These are phyloP conservation scores for Drosophila nigricruria DNA, from an alignment of 2,888 invertebrate genomes.

Conservation along the genomic window DNA sequence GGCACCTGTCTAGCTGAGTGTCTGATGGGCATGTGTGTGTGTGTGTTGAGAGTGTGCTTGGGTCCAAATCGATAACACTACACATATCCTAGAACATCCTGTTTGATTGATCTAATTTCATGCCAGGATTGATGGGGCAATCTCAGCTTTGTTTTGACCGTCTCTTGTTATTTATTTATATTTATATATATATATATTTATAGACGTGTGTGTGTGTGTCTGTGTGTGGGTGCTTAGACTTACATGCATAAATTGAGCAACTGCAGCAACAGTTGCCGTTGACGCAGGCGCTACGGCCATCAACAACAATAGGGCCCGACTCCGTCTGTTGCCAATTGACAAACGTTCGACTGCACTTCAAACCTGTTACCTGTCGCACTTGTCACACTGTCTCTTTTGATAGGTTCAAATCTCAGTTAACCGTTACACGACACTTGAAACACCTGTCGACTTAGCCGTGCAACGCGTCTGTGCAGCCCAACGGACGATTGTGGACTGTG, in stretches of 20 bases:
- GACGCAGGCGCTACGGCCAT: constrained; percentile 54
- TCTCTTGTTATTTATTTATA: constrained; percentile 8
- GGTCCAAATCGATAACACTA: constrained; percentile 66
- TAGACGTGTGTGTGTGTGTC: not conserved
- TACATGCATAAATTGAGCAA: constrained; percentile 56
- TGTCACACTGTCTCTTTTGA: constrained; percentile 24
- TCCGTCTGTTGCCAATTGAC: constrained; percentile 17
- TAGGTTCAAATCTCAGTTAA: constrained; percentile 36
- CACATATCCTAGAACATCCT: constrained; percentile 37
- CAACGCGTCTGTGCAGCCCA: constrained; percentile 80
- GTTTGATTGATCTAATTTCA: constrained; percentile 72
- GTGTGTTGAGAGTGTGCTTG: constrained; percentile 4
- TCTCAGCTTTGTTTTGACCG: constrained; percentile 27
- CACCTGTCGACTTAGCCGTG: constrained; percentile 45
- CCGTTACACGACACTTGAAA: constrained; percentile 48
- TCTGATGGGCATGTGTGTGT: constrained; percentile 35
- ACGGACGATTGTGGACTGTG: constrained; percentile 81
- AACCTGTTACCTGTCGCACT: constrained; percentile 27
- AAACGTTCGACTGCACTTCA: constrained; percentile 32
- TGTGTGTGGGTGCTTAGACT: constrained; percentile 45
- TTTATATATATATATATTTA: not conserved
- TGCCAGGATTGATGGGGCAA: constrained; percentile 62
- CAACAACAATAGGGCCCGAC: constrained; percentile 22
- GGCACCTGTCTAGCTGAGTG: constrained; percentile 55
- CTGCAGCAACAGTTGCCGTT: constrained; percentile 75